Base-by-base conservation (phyloP, 2,797 vertebrate species). In the Limosa lapponica region DNA sequence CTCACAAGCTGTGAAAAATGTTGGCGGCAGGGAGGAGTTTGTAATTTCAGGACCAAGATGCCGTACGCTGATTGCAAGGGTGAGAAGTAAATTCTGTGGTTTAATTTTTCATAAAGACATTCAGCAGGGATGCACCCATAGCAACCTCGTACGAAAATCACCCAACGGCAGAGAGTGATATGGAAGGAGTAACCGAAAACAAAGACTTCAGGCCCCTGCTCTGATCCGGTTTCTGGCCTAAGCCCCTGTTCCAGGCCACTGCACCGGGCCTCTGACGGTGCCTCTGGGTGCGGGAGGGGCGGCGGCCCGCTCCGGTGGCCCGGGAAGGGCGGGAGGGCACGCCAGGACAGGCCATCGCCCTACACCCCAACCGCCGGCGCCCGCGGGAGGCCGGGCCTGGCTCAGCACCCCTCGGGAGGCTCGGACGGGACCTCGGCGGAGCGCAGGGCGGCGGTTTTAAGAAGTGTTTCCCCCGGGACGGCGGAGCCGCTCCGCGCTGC, bases 191-290 rank as follows among this genome's bases (percentile, higher is more conserved):
- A 3, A 11, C 1, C 11, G 14, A 2, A 4, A 18, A 2, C n/a
- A 16, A 19, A 13, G 37, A 0, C 84, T 0, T 4, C 44, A 13
- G 19, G 5, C 15, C 17, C 46, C 34, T 4, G 39, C 8, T 32
- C 13, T 2, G 7, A 8, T 4, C 3, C 4, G 16, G 16, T 19
- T 17, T 9, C 39, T 13, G 20, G 17, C 32, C 25, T 5, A 9
- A 49, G 57, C 11, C 24, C 13, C 51, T 2, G 10, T 8, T n/a
- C 22, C 32, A 7, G 46, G 23, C 1, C 11, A 2, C 49, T 5
- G 0, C 43, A 3, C 3, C 6, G 2, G 28, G 3, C 19, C 67
- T 2, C 2, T 1, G 34, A 0, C 3, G 1, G 34, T 16, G 3
- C 28, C 32, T 11, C 8, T 2, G 16, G 2, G 6, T 2, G 10